A percentile compares a stretch with the other conserved stretches of the same genome.
Evolutionary conservation across 1,140 invertebrate genomes (phyloP).

Genomic region (Triops cancriformis): DNA sequence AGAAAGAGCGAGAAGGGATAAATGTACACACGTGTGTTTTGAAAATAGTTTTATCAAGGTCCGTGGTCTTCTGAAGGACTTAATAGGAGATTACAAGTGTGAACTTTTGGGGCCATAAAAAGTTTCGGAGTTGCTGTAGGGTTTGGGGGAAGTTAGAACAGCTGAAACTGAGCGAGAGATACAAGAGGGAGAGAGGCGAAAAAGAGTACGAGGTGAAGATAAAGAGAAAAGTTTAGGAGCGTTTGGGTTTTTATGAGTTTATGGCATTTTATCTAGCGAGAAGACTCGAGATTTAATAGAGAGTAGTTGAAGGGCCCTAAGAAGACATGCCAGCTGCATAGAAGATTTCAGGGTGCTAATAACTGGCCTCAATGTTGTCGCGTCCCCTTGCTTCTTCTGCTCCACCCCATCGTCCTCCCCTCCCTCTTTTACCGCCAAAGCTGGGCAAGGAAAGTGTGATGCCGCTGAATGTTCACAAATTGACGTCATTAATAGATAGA

Average conservation of each 20-base stretch:
- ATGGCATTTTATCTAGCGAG: conserved; percentile 4
- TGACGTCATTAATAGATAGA: conserved; percentile 10
- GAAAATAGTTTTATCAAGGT: neutral
- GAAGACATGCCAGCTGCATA: neutral
- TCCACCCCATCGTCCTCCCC: too few species aligned
- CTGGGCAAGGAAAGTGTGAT: neutral
- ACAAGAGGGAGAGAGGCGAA: neutral
- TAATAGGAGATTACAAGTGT: conserved; percentile 11
- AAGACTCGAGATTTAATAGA: conserved; percentile 14
- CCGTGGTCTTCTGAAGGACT: neutral
- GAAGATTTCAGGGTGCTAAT: too few species aligned
- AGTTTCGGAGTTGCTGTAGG: neutral
- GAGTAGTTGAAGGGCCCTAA: neutral
- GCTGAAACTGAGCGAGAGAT: neutral
- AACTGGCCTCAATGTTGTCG: too few species aligned
- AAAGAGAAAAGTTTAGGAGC: neutral
- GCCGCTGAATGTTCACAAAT: conserved; percentile 13
- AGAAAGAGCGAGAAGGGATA: neutral
- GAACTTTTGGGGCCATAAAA: neutral
- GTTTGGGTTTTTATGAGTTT: neutral
- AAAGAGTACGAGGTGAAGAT: neutral
- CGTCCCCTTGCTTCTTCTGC: too few species aligned
- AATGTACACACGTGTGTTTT: neutral
- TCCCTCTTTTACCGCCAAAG: too few species aligned
- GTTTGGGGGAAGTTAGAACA: neutral